Percentiles rank a stretch among this genome's conserved stretches.
phyloP scores from a whole-genome alignment of 2,113 vertebrate genomes.

The Myotis lucifugus region DNA sequence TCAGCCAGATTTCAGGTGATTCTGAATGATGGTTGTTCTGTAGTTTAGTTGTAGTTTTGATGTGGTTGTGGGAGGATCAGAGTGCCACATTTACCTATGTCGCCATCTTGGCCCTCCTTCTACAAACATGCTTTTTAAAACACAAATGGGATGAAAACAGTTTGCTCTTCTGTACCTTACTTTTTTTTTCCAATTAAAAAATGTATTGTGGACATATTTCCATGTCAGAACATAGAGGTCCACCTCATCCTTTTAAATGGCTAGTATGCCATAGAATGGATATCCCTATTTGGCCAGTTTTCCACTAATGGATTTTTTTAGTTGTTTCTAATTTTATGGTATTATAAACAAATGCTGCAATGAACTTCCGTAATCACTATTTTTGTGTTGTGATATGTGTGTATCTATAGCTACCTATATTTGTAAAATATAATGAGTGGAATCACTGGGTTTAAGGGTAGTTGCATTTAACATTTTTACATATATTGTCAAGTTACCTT shows the following conservation, averaged over 20 bases:
- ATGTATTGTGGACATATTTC: neutral
- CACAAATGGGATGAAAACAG: neutral
- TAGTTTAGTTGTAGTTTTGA: too few species aligned
- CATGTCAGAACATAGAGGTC: neutral
- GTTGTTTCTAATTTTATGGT: slow-evolving; percentile 33
- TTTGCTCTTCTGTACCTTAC: neutral
- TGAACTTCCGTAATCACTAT: slow-evolving; percentile 7
- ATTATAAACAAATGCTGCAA: slow-evolving; percentile 7
- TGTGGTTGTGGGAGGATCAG: too few species aligned
- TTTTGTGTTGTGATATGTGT: neutral
- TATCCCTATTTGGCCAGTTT: neutral
- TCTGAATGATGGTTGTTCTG: too few species aligned
- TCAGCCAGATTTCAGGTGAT: too few species aligned
- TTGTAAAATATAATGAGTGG: neutral
- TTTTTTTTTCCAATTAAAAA: slow-evolving; percentile 19
- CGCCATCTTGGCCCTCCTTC: too few species aligned
- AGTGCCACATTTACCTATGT: too few species aligned
- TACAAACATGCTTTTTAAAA: neutral
- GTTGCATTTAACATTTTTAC: neutral
- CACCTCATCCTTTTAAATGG: neutral
- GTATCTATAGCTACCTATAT: neutral
- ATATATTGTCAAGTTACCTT: neutral
- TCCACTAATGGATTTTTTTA: neutral
- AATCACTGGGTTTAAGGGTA: neutral
- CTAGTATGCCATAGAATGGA: neutral